phyloP scores from a whole-genome alignment of 2,797 vertebrate genomes.

The Anguilla megastoma region DNA sequence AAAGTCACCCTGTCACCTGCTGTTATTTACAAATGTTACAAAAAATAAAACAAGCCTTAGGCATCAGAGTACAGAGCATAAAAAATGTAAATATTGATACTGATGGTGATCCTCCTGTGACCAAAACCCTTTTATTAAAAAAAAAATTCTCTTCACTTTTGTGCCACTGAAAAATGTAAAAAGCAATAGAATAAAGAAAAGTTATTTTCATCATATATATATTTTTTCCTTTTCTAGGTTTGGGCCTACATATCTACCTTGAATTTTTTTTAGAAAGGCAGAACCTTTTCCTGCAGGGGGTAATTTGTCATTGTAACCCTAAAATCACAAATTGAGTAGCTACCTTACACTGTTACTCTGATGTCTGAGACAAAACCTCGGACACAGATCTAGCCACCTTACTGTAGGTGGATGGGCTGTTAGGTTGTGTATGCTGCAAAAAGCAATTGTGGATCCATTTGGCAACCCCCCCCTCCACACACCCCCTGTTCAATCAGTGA shows the following conservation, averaged over 20 bases:
- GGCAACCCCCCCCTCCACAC: too few relatives aligned
- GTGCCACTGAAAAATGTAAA: not conserved
- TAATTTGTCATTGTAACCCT: not conserved
- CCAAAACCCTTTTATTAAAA: not conserved
- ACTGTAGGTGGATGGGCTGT: too few relatives aligned
- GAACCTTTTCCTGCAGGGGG: not conserved
- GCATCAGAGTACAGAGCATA: conserved; percentile 22
- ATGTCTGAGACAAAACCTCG: not conserved
- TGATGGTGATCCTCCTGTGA: not conserved
- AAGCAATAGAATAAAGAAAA: not conserved
- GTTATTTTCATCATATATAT: not conserved
- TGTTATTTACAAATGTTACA: conserved; percentile 30
- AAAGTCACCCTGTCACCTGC: conserved; percentile 56
- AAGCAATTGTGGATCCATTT: not conserved
- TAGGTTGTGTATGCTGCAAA: too few relatives aligned
- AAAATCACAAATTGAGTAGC: not conserved
- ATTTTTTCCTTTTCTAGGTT: not conserved
- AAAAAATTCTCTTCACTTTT: not conserved
- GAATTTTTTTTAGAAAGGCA: not conserved
- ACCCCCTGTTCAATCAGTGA: not conserved
- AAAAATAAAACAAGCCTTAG: conserved; percentile 34
- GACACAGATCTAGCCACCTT: not conserved
- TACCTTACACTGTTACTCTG: not conserved
- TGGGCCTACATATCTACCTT: not conserved
- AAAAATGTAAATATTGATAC: not conserved